A percentile compares a stretch with the other conserved stretches of the same genome.
Evolutionary conservation across 2,113 vertebrate species (phyloP).

Genomic region (Zosterops pallidus): DNA sequence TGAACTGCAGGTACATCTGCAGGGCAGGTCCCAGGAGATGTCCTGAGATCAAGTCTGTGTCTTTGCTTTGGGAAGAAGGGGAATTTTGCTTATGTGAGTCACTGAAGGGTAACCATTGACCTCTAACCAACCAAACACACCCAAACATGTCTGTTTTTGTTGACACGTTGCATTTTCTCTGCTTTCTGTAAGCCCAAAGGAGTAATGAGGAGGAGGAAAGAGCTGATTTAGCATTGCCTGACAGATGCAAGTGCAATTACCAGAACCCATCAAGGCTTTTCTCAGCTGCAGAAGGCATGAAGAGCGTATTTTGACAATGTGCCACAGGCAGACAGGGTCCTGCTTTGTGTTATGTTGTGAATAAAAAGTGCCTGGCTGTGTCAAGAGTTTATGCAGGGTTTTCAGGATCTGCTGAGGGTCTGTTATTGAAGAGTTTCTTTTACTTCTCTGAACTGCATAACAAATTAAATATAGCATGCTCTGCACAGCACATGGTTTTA

Average conservation of each 20-base stretch:
- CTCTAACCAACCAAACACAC: background rate
- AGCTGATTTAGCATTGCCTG: background rate
- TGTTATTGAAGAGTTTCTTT: background rate
- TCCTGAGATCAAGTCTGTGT: background rate
- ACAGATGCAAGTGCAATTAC: background rate
- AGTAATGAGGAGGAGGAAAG: background rate
- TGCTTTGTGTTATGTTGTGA: constrained; percentile 23
- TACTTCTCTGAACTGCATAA: background rate
- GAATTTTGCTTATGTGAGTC: background rate
- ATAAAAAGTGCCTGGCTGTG: background rate
- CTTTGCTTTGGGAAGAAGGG: background rate
- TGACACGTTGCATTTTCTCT: background rate
- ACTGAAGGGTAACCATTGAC: background rate
- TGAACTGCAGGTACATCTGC: background rate
- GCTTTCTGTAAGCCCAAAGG: background rate
- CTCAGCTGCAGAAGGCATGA: background rate
- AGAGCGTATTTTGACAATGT: background rate
- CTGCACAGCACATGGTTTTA: background rate
- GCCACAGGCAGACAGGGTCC: constrained; percentile 11
- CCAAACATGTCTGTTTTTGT: background rate
- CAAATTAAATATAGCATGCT: background rate
- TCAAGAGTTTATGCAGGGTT: background rate
- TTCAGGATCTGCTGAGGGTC: background rate
- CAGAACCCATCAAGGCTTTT: constrained; percentile 22
- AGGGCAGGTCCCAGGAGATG: background rate